These are phyloP conservation scores for Adelosebastes latens DNA, from an alignment of 2,797 vertebrate genomes.

Conservation along the genomic window DNA sequence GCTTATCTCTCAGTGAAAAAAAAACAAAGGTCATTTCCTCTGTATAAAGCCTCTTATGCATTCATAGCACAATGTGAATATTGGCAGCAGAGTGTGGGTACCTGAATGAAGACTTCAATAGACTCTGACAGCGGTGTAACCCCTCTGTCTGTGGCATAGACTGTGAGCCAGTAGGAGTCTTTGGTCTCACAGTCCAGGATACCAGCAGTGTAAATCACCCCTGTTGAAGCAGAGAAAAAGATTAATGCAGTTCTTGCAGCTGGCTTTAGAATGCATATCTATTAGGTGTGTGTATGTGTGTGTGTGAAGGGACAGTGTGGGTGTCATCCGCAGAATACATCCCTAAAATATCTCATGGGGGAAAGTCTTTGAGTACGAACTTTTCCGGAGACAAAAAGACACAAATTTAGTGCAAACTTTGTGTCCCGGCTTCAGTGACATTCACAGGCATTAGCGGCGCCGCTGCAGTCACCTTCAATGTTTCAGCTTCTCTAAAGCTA, in stretches of 20 bases:
- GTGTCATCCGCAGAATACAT: slow-evolving; percentile 48
- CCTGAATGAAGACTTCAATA: slow-evolving; percentile 94
- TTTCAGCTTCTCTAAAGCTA: slow-evolving; percentile 74
- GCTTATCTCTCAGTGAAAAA: neutral
- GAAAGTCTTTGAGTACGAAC: slow-evolving; percentile 60
- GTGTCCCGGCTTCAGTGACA: slow-evolving; percentile 71
- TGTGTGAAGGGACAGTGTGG: neutral
- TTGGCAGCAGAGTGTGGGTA: slow-evolving; percentile 36
- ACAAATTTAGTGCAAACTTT: slow-evolving; percentile 58
- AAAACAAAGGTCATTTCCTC: neutral
- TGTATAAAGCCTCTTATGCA: neutral
- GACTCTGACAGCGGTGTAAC: slow-evolving; percentile 90
- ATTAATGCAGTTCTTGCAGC: slow-evolving; percentile 41
- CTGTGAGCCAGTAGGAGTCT: slow-evolving; percentile 93
- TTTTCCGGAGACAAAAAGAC: slow-evolving; percentile 55
- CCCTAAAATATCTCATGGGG: slow-evolving; percentile 36
- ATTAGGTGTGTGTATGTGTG: slow-evolving; percentile 15
- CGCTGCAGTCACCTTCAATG: slow-evolving; percentile 77
- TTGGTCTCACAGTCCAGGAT: slow-evolving; percentile 93
- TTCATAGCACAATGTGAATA: neutral
- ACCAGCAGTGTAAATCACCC: slow-evolving; percentile 93
- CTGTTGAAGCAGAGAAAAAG: slow-evolving; percentile 75
- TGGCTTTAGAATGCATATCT: slow-evolving; percentile 40
- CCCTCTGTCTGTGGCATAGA: slow-evolving; percentile 91
- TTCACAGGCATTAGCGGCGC: slow-evolving; percentile 72